Evolutionary conservation across 2,113 vertebrate genomes (phyloP).

Genomic region (Campylomormyrus numenius): DNA sequence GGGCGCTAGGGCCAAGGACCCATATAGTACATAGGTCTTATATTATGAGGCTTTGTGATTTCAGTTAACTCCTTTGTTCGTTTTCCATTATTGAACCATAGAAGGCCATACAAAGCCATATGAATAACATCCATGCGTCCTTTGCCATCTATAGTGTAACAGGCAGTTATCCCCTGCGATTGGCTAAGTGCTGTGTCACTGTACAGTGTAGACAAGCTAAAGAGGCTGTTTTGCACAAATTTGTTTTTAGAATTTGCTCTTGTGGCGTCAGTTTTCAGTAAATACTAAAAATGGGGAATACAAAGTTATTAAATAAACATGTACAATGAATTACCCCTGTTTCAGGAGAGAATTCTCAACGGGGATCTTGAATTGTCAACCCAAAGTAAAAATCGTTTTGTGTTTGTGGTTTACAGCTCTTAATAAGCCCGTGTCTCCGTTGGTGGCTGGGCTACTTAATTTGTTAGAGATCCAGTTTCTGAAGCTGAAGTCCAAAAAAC

Average conservation of each 20-base stretch:
- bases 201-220: background rate
- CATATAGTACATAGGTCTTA: background rate
- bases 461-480: background rate
- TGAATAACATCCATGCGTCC: background rate
- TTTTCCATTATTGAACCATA: background rate
- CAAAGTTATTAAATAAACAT: background rate
- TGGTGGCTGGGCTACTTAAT: background rate
- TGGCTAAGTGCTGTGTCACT: background rate
- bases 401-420: background rate
- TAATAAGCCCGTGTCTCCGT: background rate
- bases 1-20: background rate
- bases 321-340: background rate
- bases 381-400: background rate
- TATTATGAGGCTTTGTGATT: background rate
- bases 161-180: background rate
- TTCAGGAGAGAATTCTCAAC: background rate
- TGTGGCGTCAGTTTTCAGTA: background rate
- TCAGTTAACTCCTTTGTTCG: background rate
- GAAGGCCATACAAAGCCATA: background rate
- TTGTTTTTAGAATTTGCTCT: background rate
- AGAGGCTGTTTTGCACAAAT: background rate
- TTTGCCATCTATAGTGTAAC: background rate
- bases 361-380: background rate
- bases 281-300: background rate
- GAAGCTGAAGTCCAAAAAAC: background rate